Evolutionary conservation across 2,113 vertebrate species (phyloP).

Genomic region (Spea multiplicata): DNA sequence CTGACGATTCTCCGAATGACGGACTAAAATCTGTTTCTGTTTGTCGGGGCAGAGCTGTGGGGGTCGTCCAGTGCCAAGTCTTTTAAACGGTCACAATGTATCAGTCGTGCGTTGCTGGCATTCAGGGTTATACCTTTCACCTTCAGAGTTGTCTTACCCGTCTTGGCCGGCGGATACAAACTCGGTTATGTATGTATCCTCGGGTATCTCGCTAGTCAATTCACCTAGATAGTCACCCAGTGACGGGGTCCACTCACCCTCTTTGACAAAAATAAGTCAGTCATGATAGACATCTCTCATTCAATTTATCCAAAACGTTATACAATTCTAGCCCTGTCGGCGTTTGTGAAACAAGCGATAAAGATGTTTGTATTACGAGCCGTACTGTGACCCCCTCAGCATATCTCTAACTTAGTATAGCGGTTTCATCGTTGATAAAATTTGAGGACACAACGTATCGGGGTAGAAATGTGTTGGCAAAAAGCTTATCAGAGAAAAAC

Average conservation of each 20-base stretch:
- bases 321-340: slow-evolving; percentile 4
- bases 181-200: not conserved
- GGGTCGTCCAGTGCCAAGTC: too few species aligned
- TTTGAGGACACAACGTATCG: not conserved
- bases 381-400: not conserved
- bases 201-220: slow-evolving; percentile 8
- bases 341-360: not conserved
- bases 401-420: not conserved
- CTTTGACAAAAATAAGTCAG: slow-evolving; percentile 4
- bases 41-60: too few species aligned
- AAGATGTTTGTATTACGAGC: not conserved
- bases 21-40: not conserved
- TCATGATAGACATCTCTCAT: not conserved
- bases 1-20: not conserved
- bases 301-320: not conserved
- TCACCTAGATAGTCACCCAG: not conserved
- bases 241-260: not conserved
- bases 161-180: not conserved
- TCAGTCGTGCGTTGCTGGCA: too few species aligned
- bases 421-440: not conserved
- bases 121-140: too few species aligned
- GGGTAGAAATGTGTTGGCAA: not conserved
- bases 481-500: not conserved
- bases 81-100: too few species aligned
- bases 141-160: too few species aligned